Percentiles rank a stretch among this genome's conserved stretches.
These are phyloP conservation scores for Lepus oiostolus DNA, from an alignment of 2,797 vertebrate species.

Conservation along the genomic window DNA sequence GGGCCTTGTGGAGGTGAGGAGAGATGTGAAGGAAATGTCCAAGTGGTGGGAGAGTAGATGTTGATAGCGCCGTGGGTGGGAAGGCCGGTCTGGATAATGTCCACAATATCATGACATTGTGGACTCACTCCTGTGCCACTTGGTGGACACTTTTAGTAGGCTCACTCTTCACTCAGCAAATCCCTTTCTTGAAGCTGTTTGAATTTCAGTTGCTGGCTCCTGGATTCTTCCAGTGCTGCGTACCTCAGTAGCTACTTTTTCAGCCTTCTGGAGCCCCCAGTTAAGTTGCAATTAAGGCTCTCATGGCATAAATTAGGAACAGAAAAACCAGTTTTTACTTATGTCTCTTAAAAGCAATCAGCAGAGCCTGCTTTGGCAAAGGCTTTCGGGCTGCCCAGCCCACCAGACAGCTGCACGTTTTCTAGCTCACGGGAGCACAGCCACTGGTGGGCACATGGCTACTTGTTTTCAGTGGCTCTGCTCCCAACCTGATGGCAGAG, in stretches of 20 bases:
- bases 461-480: conserved; percentile 84
- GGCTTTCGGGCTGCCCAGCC: conserved; percentile 77
- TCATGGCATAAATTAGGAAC: conserved; percentile 86
- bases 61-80: conserved; percentile 58
- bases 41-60: conserved; percentile 53
- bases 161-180: conserved; percentile 69
- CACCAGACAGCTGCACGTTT: conserved; percentile 78
- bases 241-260: conserved; percentile 84
- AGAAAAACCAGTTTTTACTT: conserved; percentile 85
- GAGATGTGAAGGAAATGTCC: neutral
- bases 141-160: conserved; percentile 56
- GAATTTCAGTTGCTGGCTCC: conserved; percentile 76
- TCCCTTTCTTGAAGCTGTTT: conserved; percentile 81
- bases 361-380: conserved; percentile 82
- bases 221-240: conserved; percentile 77
- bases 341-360: conserved; percentile 82
- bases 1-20: neutral
- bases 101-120: conserved; percentile 1
- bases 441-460: conserved; percentile 84
- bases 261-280: conserved; percentile 78
- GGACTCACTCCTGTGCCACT: conserved; percentile 78
- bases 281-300: conserved; percentile 85
- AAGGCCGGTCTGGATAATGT: conserved; percentile 66
- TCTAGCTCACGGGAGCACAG: conserved; percentile 72
- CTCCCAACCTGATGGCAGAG: conserved; percentile 80